Conservation (phyloP, 2,888 invertebrate species). For the Campoletis raptor region DNA sequence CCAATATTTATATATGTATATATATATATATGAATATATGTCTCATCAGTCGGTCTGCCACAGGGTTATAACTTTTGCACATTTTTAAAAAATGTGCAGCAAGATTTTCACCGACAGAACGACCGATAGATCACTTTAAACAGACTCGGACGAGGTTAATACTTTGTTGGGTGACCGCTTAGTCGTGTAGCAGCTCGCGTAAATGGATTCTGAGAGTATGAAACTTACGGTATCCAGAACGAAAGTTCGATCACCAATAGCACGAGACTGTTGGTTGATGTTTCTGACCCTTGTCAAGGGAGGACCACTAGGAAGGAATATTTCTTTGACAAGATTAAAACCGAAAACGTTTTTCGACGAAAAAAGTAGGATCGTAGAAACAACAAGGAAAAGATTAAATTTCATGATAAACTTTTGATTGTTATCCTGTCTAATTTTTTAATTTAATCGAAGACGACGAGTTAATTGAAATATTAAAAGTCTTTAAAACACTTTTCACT, state of each 20-base stretch:
- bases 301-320: constrained; percentile 49
- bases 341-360: constrained; percentile 11
- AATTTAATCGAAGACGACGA: neutral
- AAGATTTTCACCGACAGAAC: too few species aligned
- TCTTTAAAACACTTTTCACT: neutral
- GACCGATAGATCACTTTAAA: too few species aligned
- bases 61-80: neutral
- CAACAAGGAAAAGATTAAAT: neutral
- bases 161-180: too few species aligned
- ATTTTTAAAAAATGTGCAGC: too few species aligned
- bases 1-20: too few species aligned
- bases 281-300: constrained; percentile 30
- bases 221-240: constrained; percentile 63
- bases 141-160: too few species aligned
- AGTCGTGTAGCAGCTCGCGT: too few species aligned
- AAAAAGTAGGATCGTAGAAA: constrained; percentile 1
- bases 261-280: constrained; percentile 11
- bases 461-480: neutral
- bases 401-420: constrained; percentile 32
- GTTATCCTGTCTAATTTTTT: neutral
- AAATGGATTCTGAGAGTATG: neutral
- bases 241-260: neutral
- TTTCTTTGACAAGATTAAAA: constrained; percentile 37
- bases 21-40: too few species aligned
- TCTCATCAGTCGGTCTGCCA: too few species aligned